phyloP scores from a whole-genome alignment of 2,797 vertebrate species.

The Pygocentrus nattereri region DNA sequence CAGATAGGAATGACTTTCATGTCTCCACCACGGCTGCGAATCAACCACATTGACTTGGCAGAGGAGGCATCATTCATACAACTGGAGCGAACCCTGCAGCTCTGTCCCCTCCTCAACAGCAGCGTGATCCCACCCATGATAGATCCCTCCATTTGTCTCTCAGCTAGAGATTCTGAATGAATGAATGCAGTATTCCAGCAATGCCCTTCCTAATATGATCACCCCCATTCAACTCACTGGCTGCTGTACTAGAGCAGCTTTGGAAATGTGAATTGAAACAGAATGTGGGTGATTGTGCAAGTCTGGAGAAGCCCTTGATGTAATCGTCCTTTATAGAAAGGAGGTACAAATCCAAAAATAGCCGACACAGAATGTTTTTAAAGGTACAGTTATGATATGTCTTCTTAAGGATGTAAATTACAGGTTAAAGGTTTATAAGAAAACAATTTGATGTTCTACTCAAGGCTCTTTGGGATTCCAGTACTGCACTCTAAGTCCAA shows the following conservation, averaged over 20 bases:
- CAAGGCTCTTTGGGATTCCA: not conserved
- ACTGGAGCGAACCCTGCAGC: constrained; percentile 19
- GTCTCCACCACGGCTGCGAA: not conserved
- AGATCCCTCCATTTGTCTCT: constrained; percentile 34
- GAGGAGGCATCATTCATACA: constrained; percentile 15
- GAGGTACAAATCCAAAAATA: constrained; percentile 18
- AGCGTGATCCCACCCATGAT: constrained; percentile 1
- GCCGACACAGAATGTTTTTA: not conserved
- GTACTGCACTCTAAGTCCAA: not conserved
- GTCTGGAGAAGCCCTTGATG: not conserved
- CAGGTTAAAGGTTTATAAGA: too few species aligned
- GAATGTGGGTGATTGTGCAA: not conserved
- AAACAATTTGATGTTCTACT: too few species aligned
- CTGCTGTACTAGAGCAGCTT: constrained; percentile 7
- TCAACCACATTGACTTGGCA: constrained; percentile 41
- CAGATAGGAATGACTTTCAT: constrained; percentile 13
- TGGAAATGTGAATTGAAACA: not conserved
- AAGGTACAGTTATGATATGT: not conserved
- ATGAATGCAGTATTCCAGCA: constrained; percentile 29
- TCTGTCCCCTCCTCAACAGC: not conserved
- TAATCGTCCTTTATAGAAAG: not conserved
- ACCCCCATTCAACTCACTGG: constrained; percentile 21
- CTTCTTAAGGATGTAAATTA: too few species aligned
- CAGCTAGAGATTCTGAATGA: constrained; percentile 47
- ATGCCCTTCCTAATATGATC: constrained; percentile 26